Percentiles rank a stretch among this genome's conserved stretches.
phyloP scores from a whole-genome alignment of 2,888 invertebrate species.

The Nasonia oneida region DNA sequence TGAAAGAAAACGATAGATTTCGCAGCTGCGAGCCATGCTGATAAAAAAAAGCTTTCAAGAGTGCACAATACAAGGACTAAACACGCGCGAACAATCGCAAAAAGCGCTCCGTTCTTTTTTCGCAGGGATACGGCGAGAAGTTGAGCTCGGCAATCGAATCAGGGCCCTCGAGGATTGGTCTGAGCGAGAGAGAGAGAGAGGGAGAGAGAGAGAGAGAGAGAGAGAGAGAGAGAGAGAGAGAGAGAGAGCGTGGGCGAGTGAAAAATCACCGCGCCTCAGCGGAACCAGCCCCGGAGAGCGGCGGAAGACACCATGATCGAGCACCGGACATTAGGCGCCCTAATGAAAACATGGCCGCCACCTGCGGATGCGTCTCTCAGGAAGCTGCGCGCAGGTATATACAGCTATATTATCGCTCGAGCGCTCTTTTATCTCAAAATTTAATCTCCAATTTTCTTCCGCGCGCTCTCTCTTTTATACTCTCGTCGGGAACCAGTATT shows the following conservation, averaged over 20 bases:
- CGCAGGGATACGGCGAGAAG: neutral
- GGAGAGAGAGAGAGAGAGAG: neutral
- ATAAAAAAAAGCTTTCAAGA: no score
- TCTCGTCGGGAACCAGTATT: neutral
- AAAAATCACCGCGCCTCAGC: conserved; percentile 59
- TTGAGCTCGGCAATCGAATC: conserved; percentile 48
- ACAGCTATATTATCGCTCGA: neutral
- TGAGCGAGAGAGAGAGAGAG: neutral
- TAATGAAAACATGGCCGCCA: conserved; percentile 78
- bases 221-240: neutral
- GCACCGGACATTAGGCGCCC: conserved; percentile 74
- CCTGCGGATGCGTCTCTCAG: conserved; percentile 47
- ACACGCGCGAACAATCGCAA: no score
- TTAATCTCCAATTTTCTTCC: conserved; percentile 50
- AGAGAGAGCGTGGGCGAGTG: conserved; percentile 36
- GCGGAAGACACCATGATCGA: conserved; percentile 71
- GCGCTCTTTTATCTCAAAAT: conserved; percentile 47
- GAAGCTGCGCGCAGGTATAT: neutral
- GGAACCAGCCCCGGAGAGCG: conserved; percentile 34
- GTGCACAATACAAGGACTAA: no score
- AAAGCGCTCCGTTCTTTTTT: neutral
- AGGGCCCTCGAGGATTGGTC: conserved; percentile 56
- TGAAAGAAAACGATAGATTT: no score
- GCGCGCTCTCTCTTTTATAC: neutral
- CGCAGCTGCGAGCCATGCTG: no score